Percentiles rank a stretch among this genome's conserved stretches.
Evolutionary conservation across 1,140 invertebrate genomes (phyloP).

Genomic region (Sinonovacula constricta): DNA sequence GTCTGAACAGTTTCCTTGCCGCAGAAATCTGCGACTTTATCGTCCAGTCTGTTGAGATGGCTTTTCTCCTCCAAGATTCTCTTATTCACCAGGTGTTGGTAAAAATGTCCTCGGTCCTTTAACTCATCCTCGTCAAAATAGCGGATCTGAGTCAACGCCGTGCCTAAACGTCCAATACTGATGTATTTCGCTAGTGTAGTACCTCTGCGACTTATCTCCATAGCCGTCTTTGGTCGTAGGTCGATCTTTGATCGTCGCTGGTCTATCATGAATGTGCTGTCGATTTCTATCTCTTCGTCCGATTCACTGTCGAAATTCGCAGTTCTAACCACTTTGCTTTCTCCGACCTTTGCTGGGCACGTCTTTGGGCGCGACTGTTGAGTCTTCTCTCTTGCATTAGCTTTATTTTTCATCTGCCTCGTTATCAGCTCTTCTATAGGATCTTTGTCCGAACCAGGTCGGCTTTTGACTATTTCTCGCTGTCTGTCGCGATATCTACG

Average conservation of each 20-base stretch:
- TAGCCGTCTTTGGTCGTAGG: constrained; percentile 44
- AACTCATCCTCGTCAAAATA: constrained; percentile 51
- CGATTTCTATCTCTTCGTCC: constrained; percentile 35
- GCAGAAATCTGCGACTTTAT: constrained; percentile 47
- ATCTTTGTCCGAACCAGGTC: constrained; percentile 8
- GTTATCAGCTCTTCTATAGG: constrained; percentile 40
- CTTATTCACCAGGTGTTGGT: constrained; percentile 34
- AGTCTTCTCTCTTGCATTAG: constrained; percentile 14
- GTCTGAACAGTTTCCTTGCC: constrained; percentile 35
- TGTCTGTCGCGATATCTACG: constrained; percentile 44
- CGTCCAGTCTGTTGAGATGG: constrained; percentile 19
- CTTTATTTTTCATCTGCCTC: constrained; percentile 29
- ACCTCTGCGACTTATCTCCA: constrained; percentile 30
- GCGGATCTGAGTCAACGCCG: constrained; percentile 10
- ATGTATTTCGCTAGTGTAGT: constrained; percentile 9
- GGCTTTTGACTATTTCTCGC: constrained; percentile 30
- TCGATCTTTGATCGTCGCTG: constrained; percentile 45
- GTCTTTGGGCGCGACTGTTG: constrained; percentile 34
- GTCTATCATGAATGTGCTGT: constrained; percentile 43
- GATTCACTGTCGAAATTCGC: constrained; percentile 15
- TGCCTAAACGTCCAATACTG: constrained; percentile 25
- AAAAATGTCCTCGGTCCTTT: constrained; percentile 37
- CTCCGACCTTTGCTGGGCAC: not conserved
- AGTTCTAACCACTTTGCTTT: not conserved
- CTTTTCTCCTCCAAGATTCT: constrained; percentile 36